A percentile compares a stretch with the other conserved stretches of the same genome.
phyloP scores from a whole-genome alignment of 2,888 invertebrate genomes.

The Disparrhopalites patrizii region DNA sequence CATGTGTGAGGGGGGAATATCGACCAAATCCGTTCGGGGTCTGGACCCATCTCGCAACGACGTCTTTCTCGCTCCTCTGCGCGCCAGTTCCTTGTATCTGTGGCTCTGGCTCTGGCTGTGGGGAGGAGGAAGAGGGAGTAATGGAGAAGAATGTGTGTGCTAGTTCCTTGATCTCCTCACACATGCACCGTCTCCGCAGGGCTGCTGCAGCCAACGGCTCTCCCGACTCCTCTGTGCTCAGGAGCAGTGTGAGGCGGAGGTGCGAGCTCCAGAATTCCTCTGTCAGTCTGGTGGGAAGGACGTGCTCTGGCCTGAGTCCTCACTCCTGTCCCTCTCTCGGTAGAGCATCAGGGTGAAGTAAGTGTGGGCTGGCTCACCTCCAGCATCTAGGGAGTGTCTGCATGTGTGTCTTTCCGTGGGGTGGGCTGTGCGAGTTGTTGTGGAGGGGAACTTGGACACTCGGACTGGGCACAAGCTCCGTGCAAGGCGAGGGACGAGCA shows the following conservation, averaged over 20 bases:
- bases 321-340: no score
- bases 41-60: constrained; percentile 1
- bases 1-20: constrained; percentile 3
- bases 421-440: not conserved
- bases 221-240: no score
- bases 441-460: not conserved
- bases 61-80: not conserved
- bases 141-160: constrained; percentile 1
- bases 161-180: constrained; percentile 5
- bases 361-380: no score
- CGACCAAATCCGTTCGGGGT: constrained; percentile 10
- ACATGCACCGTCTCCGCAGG: no score
- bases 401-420: not conserved
- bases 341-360: no score
- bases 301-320: no score
- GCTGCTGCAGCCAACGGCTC: no score
- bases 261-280: constrained; percentile 4
- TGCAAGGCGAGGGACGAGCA: not conserved
- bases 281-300: not conserved
- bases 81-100: no score
- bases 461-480: no score
- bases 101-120: not conserved
- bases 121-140: not conserved
- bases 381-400: no score
- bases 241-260: no score